These are phyloP conservation scores for Orthonevra nobilis DNA, from an alignment of 2,888 invertebrate genomes.

Conservation along the genomic window DNA sequence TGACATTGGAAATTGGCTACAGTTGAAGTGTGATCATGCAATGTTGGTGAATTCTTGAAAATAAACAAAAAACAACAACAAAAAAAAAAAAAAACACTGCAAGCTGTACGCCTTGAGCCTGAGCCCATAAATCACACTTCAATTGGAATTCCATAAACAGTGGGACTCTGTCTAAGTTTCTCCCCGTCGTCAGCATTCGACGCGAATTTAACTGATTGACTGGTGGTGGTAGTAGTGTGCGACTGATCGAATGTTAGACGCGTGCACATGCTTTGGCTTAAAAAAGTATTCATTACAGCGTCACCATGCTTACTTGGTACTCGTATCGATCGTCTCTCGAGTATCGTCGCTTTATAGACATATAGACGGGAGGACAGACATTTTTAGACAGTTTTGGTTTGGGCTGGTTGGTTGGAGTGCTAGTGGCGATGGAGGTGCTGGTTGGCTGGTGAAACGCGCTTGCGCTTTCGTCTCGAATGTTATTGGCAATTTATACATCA, in stretches of 20 bases:
- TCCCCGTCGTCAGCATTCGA: too few relatives aligned
- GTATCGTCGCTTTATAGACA: slow-evolving; percentile 35
- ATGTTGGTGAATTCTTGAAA: too few relatives aligned
- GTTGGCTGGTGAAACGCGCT: slow-evolving; percentile 40
- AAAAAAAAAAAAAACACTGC: too few relatives aligned
- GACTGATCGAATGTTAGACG: too few relatives aligned
- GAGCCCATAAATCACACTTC: slow-evolving; percentile 54
- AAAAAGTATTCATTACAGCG: too few relatives aligned
- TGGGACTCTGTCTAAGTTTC: too few relatives aligned
- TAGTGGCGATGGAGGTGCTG: too few relatives aligned
- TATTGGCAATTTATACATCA: slow-evolving; percentile 68
- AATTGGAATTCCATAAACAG: slow-evolving; percentile 60
- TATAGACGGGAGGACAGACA: slow-evolving; percentile 57
- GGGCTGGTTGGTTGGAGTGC: slow-evolving; percentile 30
- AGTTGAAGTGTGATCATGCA: too few relatives aligned
- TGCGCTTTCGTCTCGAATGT: slow-evolving; percentile 64
- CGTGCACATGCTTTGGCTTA: slow-evolving; percentile 37
- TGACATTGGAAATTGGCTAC: too few relatives aligned
- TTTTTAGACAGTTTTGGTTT: slow-evolving; percentile 47
- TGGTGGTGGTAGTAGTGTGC: slow-evolving; percentile 49
- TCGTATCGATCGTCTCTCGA: slow-evolving; percentile 31
- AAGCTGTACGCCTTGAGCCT: slow-evolving; percentile 51
- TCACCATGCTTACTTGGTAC: slow-evolving; percentile 49
- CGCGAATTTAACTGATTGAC: slow-evolving; percentile 65
- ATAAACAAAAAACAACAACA: too few relatives aligned